phyloP scores from a whole-genome alignment of 2,113 vertebrate species.

The Forbesichthys agassizii region DNA sequence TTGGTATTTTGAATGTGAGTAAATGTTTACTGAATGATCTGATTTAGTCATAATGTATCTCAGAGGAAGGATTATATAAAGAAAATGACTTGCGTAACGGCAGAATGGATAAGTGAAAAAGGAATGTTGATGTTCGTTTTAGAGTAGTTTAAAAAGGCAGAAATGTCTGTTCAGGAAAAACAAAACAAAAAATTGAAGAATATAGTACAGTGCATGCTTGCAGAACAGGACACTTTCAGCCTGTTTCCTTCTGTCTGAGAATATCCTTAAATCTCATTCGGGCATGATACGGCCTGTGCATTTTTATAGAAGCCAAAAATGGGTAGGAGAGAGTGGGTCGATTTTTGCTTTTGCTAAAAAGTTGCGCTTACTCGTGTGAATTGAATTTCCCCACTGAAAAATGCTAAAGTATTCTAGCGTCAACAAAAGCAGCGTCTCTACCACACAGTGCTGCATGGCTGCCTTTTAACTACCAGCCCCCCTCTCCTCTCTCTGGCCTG shows the following conservation, averaged over 20 bases:
- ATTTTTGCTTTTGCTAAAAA: neutral
- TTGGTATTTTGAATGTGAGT: neutral
- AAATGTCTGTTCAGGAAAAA: too few species aligned
- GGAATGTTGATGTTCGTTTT: neutral
- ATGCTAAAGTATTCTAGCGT: too few species aligned
- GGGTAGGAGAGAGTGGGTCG: neutral
- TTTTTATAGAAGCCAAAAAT: neutral
- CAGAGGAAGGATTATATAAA: slow-evolving; percentile 41
- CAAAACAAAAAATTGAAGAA: too few species aligned
- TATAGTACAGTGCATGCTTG: slow-evolving; percentile 1
- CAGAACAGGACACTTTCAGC: slow-evolving; percentile 15
- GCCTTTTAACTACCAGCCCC: neutral
- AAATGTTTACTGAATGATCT: slow-evolving; percentile 1
- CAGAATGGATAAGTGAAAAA: slow-evolving; percentile 2
- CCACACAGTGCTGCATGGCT: too few species aligned
- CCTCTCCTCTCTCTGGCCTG: slow-evolving; percentile 6
- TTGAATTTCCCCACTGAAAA: neutral
- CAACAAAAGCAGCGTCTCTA: neutral
- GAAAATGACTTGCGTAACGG: slow-evolving; percentile 19
- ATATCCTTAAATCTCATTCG: slow-evolving; percentile 38
- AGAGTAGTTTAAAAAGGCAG: too few species aligned
- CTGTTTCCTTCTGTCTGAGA: slow-evolving; percentile 8
- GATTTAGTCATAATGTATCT: slow-evolving; percentile 27
- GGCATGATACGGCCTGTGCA: slow-evolving; percentile 14
- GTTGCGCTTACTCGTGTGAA: neutral